Conservation (phyloP, 2,113 vertebrate species). For the Psilopogon haemacephalus region DNA sequence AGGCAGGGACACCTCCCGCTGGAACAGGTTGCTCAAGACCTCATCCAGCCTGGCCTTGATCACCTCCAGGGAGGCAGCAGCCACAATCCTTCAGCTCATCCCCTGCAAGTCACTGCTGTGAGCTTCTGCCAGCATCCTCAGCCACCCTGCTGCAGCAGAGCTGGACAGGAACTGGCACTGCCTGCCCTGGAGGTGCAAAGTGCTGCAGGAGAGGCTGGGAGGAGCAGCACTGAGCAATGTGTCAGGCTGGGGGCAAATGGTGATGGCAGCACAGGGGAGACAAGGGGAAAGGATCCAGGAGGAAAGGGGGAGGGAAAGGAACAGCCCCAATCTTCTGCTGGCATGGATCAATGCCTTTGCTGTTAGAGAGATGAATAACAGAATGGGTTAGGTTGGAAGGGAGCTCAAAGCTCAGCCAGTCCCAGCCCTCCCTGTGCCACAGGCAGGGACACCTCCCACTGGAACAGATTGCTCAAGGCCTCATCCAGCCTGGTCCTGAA, state of each 20-base stretch:
- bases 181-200: conserved; percentile 18
- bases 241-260: conserved; percentile 52
- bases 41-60: no score
- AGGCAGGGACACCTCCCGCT: no score
- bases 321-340: background rate
- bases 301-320: background rate
- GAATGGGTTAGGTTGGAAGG: no score
- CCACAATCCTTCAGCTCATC: background rate
- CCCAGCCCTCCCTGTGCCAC: no score
- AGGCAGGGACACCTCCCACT: no score
- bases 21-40: no score
- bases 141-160: background rate
- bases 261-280: conserved; percentile 2
- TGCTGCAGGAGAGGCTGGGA: background rate
- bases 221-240: background rate
- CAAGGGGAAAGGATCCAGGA: background rate
- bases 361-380: background rate
- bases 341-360: background rate
- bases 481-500: no score
- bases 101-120: background rate
- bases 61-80: no score
- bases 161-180: conserved; percentile 34
- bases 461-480: no score
- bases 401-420: no score
- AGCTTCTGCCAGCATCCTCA: background rate